Base-by-base conservation (phyloP, 1,140 invertebrate species). In the Procambarus clarkii region DNA sequence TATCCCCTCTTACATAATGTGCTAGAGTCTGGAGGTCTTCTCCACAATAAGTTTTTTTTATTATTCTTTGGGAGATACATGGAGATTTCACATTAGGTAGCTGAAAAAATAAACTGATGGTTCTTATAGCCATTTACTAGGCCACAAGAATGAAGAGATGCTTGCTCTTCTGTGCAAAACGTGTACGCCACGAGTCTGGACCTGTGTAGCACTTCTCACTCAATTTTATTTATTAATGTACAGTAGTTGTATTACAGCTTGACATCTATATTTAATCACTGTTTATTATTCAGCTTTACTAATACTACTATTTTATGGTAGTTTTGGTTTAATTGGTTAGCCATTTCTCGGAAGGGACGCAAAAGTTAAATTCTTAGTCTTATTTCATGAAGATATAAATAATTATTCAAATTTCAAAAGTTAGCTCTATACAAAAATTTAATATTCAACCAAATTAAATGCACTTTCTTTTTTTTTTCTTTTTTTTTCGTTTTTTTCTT, bases 141-240 rank as follows among this genome's bases (percentile, higher is more conserved):
- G 69, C 69, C 69, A 74, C 69, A 74, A 74, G 69, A 21, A 69
- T 11, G 64, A 69, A 54, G 60, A 21, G 8, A 24, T 74, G n/a
- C 34, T 3, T 24, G 34, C 69, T 9, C 24, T 34, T 34, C 24
- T 1, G 8, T 74, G 69, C n/a, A 34, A 48, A 77, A 69, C 44
- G 21, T 54, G 74, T 91, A 77, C 86, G 89, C 83, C 89, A 91
- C 80, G 89, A 91, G 74, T 86, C 74, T 91, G 83, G 34, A 84
- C 74, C 60, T 86, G 83, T 85, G 77, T 80, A 84, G 83, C 54
- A 78, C 86, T 91, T 86, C 88, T 79, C 87, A 88, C 79, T 91
- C 83, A 84, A 44, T 84, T 84, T 91, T 84, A 91, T 91, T 91
- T 86, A 91, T 91, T 91, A 91, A 85, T 85, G 89, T 91, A 84